Evolutionary conservation across 2,888 invertebrate genomes (phyloP).

Genomic region (Stenchaetothrips biformis): DNA sequence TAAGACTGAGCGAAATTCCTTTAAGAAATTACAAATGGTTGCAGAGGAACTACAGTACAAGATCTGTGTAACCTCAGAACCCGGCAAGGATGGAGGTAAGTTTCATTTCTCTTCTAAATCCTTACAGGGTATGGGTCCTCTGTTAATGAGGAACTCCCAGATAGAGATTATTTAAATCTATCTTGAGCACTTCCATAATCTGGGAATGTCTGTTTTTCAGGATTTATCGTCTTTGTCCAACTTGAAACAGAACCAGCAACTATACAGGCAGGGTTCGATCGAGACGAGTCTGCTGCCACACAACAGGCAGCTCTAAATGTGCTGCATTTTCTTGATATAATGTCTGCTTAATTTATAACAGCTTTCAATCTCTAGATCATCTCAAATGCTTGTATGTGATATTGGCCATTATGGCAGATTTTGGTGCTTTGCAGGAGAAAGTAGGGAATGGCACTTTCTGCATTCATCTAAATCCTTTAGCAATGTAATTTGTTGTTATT

Average conservation of each 20-base stretch:
- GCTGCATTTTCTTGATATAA: neutral
- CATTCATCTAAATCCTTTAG: neutral
- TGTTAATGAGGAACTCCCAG: no score
- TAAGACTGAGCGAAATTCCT: neutral
- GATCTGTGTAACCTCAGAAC: neutral
- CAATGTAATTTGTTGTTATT: neutral
- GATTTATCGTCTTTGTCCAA: neutral
- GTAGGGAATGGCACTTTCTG: neutral
- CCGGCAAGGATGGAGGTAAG: neutral
- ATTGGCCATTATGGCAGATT: no score
- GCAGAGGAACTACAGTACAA: neutral
- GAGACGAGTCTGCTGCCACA: neutral
- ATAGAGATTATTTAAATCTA: no score
- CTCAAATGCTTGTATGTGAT: no score
- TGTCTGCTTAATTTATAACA: neutral
- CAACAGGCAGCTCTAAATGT: neutral
- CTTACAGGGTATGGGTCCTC: no score
- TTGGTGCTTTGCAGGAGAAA: no score
- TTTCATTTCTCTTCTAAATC: neutral
- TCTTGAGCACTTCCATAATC: no score
- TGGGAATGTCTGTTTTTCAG: neutral
- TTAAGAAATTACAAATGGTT: neutral
- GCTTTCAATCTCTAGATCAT: no score
- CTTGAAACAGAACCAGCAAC: neutral
- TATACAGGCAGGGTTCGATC: neutral